These are phyloP conservation scores for Epizoanthus illoricatus DNA, from an alignment of 92 coral and sea anemone species.

Conservation along the genomic window DNA sequence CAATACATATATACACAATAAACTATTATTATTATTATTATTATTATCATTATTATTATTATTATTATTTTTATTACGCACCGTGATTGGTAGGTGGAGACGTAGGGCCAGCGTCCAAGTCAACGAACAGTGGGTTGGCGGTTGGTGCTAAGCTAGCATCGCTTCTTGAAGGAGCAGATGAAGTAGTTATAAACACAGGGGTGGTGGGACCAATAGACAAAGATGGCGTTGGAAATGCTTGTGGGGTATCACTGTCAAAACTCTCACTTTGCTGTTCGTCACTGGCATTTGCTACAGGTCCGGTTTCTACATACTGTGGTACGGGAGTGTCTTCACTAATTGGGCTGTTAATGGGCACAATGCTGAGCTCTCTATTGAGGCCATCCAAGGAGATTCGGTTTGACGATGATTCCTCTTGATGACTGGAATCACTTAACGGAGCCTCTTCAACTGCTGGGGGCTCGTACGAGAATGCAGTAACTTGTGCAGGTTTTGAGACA, in stretches of 20 bases:
- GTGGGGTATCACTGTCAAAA: not conserved
- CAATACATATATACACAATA: too few relatives aligned
- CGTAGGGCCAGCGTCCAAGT: not conserved
- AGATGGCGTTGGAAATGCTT: conserved; percentile 22
- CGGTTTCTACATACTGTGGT: conserved; percentile 27
- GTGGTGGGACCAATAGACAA: conserved; percentile 30
- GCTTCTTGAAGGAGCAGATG: conserved; percentile 27
- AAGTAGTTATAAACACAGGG: conserved; percentile 18
- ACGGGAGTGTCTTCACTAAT: conserved; percentile 14
- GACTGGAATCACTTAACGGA: conserved; percentile 7
- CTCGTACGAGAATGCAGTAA: conserved; percentile 23
- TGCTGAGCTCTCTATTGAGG: conserved; percentile 18
- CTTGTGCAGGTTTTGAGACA: conserved; percentile 22
- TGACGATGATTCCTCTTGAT: conserved; percentile 1
- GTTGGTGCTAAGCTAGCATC: conserved; percentile 8
- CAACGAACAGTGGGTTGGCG: not conserved
- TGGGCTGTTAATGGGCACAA: conserved; percentile 8
- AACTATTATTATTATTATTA: too few relatives aligned
- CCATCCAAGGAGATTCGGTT: conserved; percentile 14
- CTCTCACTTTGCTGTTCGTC: not conserved
- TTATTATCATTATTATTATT: too few relatives aligned
- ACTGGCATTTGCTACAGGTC: conserved; percentile 28
- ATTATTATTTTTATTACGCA: not conserved
- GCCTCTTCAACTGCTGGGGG: conserved; percentile 39
- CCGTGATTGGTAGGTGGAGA: conserved; percentile 12